phyloP scores from a whole-genome alignment of 2,888 invertebrate species.

The Apodemia zela region DNA sequence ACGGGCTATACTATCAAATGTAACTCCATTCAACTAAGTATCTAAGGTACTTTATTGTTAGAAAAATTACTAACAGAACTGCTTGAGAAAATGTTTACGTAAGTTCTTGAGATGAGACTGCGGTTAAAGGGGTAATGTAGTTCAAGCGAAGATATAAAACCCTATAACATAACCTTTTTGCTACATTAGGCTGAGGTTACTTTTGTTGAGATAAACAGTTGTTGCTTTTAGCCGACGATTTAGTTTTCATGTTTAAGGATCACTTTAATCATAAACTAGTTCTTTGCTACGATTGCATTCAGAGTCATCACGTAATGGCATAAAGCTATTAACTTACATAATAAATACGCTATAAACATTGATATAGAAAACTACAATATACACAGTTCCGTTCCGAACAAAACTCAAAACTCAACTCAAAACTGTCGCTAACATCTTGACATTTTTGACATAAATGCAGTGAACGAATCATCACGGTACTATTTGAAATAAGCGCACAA shows the following conservation, averaged over 20 bases:
- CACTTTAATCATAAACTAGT: neutral
- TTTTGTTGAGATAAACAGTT: neutral
- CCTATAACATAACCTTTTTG: neutral
- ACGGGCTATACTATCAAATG: neutral
- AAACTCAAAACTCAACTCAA: too few relatives aligned
- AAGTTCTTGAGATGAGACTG: constrained; percentile 4
- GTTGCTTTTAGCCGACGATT: neutral
- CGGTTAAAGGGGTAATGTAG: neutral
- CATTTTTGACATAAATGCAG: too few relatives aligned
- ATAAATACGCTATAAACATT: too few relatives aligned
- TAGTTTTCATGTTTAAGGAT: neutral
- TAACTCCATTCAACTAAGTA: neutral
- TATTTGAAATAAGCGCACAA: too few relatives aligned
- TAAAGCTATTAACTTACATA: too few relatives aligned
- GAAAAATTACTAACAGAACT: neutral
- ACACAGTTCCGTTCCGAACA: too few relatives aligned
- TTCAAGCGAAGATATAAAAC: neutral
- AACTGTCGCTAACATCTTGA: too few relatives aligned
- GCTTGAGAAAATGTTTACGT: neutral
- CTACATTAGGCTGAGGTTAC: neutral
- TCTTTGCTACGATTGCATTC: too few relatives aligned
- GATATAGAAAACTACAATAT: too few relatives aligned
- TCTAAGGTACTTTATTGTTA: constrained; percentile 4
- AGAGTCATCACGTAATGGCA: too few relatives aligned
- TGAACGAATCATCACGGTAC: too few relatives aligned